A percentile compares a stretch with the other conserved stretches of the same genome.
Conservation (phyloP, 2,797 vertebrate genomes). For the Eulemur mongoz region DNA sequence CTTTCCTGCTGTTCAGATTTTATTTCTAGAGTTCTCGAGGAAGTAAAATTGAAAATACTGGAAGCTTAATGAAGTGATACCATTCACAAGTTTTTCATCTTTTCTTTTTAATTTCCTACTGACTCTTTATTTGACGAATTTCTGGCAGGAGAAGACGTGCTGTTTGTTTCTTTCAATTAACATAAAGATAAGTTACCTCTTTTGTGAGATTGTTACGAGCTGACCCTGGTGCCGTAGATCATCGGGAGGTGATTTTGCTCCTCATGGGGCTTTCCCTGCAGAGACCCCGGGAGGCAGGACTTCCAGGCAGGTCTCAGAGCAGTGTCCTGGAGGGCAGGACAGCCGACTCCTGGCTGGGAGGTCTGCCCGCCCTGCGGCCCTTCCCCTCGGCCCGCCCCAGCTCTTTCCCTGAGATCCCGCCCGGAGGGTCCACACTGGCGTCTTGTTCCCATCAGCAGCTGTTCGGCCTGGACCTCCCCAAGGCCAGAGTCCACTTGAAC, state of each 20-base stretch:
- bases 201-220: background rate
- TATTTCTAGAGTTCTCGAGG: background rate
- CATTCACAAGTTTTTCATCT: background rate
- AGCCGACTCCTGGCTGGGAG: rapidly evolving
- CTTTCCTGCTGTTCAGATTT: slow-evolving; percentile 32
- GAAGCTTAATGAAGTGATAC: background rate
- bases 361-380: background rate
- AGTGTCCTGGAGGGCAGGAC: background rate
- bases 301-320: background rate
- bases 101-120: background rate
- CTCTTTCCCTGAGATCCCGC: rapidly evolving
- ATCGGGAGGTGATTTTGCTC: rapidly evolving
- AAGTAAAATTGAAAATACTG: background rate
- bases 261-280: background rate
- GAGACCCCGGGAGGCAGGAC: rapidly evolving
- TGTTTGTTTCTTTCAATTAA: background rate
- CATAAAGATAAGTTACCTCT: rapidly evolving
- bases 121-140: background rate
- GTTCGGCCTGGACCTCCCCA: background rate
- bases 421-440: background rate
- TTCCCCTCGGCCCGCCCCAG: rapidly evolving
- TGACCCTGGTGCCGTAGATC: rapidly evolving
- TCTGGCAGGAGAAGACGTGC: background rate
- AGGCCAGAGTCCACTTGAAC: rapidly evolving
- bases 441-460: rapidly evolving